Conservation (phyloP, 1,140 invertebrate genomes). For the Venustaconcha ellipsiformis region DNA sequence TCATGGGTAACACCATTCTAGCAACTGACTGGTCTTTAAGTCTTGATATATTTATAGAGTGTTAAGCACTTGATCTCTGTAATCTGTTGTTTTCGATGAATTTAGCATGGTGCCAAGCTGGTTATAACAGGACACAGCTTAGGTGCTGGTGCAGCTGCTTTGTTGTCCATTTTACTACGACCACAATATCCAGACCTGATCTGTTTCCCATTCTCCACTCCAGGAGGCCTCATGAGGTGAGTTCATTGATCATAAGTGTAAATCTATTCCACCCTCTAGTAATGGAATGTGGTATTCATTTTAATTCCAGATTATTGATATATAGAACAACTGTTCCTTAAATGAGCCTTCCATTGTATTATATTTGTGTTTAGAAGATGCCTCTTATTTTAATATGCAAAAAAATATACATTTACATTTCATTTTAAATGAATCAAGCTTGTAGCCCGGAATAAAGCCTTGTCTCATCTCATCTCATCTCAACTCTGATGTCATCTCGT, state of each 20-base stretch:
- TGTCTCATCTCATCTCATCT: too few relatives aligned
- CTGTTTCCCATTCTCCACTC: slow-evolving; percentile 90
- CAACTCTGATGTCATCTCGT: too few relatives aligned
- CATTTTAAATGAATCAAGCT: not conserved
- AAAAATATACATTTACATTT: not conserved
- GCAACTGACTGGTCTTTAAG: too few relatives aligned
- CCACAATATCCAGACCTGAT: slow-evolving; percentile 82
- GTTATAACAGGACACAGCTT: slow-evolving; percentile 92
- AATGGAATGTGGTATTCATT: not conserved
- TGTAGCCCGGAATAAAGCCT: not conserved
- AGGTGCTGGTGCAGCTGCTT: slow-evolving; percentile 90
- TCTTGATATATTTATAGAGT: not conserved
- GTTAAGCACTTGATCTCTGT: not conserved
- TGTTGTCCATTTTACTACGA: slow-evolving; percentile 85
- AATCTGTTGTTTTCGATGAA: not conserved
- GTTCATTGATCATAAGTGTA: slow-evolving; percentile 3
- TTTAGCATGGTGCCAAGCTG: slow-evolving; percentile 76
- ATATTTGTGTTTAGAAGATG: not conserved
- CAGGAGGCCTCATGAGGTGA: slow-evolving; percentile 83
- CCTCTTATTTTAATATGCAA: not conserved
- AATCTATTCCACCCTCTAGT: not conserved
- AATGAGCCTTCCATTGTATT: not conserved
- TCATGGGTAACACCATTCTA: too few relatives aligned
- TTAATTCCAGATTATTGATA: not conserved
- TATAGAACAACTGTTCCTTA: not conserved